Percentiles rank a stretch among this genome's conserved stretches.
These are phyloP conservation scores for Bombus waltoni DNA, from an alignment of 1,140 invertebrate species.

Conservation along the genomic window DNA sequence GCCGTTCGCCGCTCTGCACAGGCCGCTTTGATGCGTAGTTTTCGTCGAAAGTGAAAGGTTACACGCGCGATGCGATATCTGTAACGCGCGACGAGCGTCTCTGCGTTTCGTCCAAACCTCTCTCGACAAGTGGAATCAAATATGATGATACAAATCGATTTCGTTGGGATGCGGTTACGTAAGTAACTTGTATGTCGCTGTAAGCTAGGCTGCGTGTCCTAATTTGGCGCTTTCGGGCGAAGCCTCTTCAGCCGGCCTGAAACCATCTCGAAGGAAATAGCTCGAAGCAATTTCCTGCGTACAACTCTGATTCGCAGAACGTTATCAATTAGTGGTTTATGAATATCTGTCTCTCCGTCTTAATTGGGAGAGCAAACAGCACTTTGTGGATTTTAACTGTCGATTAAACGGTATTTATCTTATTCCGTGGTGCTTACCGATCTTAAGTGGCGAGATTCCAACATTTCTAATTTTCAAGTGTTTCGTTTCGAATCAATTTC, in stretches of 20 bases:
- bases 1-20: too few relatives aligned
- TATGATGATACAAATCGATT: constrained; percentile 26
- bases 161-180: constrained; percentile 14
- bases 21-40: background rate
- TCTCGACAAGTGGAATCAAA: constrained; percentile 1
- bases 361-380: background rate
- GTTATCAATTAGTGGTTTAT: background rate
- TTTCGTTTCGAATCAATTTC: too few relatives aligned
- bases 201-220: constrained; percentile 4
- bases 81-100: background rate
- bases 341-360: background rate
- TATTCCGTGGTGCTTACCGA: background rate
- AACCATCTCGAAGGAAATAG: background rate
- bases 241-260: background rate
- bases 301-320: background rate
- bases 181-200: background rate
- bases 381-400: background rate
- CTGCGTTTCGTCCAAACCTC: background rate
- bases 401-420: background rate
- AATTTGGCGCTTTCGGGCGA: constrained; percentile 22
- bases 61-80: too few relatives aligned
- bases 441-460: too few relatives aligned
- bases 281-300: background rate
- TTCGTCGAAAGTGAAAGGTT: constrained; percentile 26
- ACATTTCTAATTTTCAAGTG: too few relatives aligned